Percentiles rank a stretch among this genome's conserved stretches.
Evolutionary conservation across 2,888 invertebrate genomes (phyloP).

Genomic region (Ethmia dodecea): DNA sequence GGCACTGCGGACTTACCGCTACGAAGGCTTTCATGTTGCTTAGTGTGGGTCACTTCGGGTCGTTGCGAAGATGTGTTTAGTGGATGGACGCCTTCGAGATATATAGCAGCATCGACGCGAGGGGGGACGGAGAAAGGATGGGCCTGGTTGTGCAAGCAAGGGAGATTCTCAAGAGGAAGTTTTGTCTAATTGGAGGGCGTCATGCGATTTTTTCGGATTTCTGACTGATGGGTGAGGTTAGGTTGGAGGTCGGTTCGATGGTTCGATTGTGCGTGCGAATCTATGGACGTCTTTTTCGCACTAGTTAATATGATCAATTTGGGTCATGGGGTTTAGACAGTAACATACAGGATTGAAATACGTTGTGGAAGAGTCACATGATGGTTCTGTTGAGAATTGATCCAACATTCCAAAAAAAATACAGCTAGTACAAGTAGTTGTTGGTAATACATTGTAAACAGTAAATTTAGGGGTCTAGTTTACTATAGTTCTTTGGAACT

Average conservation of each 20-base stretch:
- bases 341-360: too few species aligned
- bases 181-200: conserved; percentile 63
- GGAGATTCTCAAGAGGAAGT: conserved; percentile 68
- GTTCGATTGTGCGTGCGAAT: too few species aligned
- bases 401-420: too few species aligned
- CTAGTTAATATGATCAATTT: too few species aligned
- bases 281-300: too few species aligned
- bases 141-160: conserved; percentile 64
- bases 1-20: conserved; percentile 67
- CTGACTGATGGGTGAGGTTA: conserved; percentile 24
- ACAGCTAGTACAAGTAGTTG: too few species aligned
- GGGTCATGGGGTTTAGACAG: too few species aligned
- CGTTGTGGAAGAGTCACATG: too few species aligned
- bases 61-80: conserved; percentile 66
- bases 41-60: conserved; percentile 70
- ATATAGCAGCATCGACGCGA: conserved; percentile 54
- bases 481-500: too few species aligned
- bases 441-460: too few species aligned
- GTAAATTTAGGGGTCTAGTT: too few species aligned
- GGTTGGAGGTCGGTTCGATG: not conserved
- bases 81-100: conserved; percentile 48
- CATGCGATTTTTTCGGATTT: conserved; percentile 46
- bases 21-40: conserved; percentile 74
- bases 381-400: too few species aligned
- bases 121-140: conserved; percentile 76